Percentiles rank a stretch among this genome's conserved stretches.
Conservation (phyloP, 2,797 vertebrate genomes). For the Bufotes viridis region DNA sequence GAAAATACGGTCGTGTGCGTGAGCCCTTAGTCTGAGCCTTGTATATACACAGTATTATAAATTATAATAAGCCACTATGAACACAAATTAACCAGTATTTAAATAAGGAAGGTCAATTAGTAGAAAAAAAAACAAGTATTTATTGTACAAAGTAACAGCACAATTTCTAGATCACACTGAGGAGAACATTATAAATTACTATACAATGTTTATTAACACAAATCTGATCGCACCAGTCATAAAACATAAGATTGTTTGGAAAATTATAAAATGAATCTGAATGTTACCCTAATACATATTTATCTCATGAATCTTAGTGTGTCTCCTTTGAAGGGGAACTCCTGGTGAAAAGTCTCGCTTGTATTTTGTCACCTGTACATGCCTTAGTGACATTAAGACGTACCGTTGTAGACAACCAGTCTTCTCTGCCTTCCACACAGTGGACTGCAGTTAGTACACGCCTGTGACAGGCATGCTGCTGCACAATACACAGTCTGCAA, state of each 20-base stretch:
- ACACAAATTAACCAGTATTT: too few species aligned
- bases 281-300: background rate
- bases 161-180: background rate
- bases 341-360: background rate
- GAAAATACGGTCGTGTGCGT: too few species aligned
- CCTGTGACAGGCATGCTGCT: too few species aligned
- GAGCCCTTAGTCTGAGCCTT: too few species aligned
- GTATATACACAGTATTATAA: too few species aligned
- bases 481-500: too few species aligned
- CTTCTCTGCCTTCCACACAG: too few species aligned
- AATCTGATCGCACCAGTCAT: background rate
- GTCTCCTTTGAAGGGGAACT: background rate
- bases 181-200: background rate
- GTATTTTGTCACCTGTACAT: background rate
- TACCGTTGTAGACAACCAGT: too few species aligned
- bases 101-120: too few species aligned
- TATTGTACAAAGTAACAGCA: constrained; percentile 29
- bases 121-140: background rate
- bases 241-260: background rate
- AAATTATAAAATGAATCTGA: background rate
- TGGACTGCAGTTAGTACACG: too few species aligned
- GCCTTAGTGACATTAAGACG: too few species aligned
- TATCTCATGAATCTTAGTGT: background rate
- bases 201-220: background rate
- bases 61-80: too few species aligned